A percentile compares a stretch with the other conserved stretches of the same genome.
Evolutionary conservation across 2,888 invertebrate species (phyloP).

Genomic region (Clostera curtula): DNA sequence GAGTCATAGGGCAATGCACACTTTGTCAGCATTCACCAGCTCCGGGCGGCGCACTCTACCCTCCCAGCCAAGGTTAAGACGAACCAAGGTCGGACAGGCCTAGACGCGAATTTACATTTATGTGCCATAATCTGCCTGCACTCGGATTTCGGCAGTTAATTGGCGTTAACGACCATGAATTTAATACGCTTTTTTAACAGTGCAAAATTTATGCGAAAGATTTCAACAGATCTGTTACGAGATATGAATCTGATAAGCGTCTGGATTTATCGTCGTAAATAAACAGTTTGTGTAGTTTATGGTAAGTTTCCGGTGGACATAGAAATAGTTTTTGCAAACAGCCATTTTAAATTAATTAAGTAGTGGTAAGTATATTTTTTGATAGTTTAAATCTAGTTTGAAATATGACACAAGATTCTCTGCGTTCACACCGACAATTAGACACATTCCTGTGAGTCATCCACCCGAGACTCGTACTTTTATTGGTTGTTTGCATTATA

Average conservation of each 20-base stretch:
- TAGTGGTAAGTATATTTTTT: too few species aligned
- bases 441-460: constrained; percentile 65
- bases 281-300: too few species aligned
- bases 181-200: too few species aligned
- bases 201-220: too few species aligned
- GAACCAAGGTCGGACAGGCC: constrained; percentile 2
- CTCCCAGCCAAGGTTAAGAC: constrained; percentile 2
- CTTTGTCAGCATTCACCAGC: not conserved
- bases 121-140: not conserved
- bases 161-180: too few species aligned
- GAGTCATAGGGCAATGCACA: constrained; percentile 1
- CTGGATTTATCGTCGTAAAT: too few species aligned
- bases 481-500: constrained; percentile 59
- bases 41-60: constrained; percentile 1
- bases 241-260: too few species aligned
- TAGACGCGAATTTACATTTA: not conserved
- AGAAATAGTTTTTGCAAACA: too few species aligned
- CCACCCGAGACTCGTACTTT: constrained; percentile 63
- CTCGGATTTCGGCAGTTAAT: not conserved
- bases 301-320: too few species aligned
- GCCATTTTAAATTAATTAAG: too few species aligned
- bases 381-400: constrained; percentile 52
- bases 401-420: constrained; percentile 57
- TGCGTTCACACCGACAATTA: constrained; percentile 58
- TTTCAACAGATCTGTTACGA: too few species aligned